These are phyloP conservation scores for Platycnemis pennipes DNA, from an alignment of 2,888 invertebrate genomes.

Conservation along the genomic window DNA sequence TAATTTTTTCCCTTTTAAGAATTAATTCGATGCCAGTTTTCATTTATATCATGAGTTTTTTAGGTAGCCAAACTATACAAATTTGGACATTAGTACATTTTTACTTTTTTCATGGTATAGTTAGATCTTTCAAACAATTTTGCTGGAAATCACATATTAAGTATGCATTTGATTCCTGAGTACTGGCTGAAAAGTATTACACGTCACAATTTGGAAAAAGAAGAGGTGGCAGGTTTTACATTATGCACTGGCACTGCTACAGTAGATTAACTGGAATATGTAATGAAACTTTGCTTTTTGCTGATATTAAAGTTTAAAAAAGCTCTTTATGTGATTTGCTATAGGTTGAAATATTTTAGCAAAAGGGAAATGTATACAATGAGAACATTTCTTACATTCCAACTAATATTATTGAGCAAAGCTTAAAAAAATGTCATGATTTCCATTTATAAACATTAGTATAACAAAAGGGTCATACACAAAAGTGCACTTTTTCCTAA, in stretches of 20 bases:
- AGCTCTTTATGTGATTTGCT: not conserved
- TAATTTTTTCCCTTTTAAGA: not conserved
- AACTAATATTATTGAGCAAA: not conserved
- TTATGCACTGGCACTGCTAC: not conserved
- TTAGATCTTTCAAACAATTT: not conserved
- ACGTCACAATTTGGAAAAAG: not conserved
- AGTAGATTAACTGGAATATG: not conserved
- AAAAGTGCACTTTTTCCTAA: not conserved
- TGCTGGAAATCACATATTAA: not conserved
- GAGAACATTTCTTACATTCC: not conserved
- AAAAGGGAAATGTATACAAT: not conserved
- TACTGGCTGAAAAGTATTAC: not conserved
- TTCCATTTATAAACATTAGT: not conserved
- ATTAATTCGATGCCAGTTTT: not conserved
- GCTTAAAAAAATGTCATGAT: not conserved
- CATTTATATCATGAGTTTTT: not conserved
- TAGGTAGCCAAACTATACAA: not conserved
- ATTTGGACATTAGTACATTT: not conserved
- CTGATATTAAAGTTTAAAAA: not conserved
- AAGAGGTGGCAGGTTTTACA: not conserved
- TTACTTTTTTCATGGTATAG: not conserved
- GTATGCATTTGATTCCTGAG: not conserved
- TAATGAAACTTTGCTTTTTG: not conserved
- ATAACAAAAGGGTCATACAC: not conserved
- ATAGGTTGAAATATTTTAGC: not conserved